Evolutionary conservation across 37 sponge, comb jelly and placozoan genomes (phyloP).

Genomic region (Spongia lamella): DNA sequence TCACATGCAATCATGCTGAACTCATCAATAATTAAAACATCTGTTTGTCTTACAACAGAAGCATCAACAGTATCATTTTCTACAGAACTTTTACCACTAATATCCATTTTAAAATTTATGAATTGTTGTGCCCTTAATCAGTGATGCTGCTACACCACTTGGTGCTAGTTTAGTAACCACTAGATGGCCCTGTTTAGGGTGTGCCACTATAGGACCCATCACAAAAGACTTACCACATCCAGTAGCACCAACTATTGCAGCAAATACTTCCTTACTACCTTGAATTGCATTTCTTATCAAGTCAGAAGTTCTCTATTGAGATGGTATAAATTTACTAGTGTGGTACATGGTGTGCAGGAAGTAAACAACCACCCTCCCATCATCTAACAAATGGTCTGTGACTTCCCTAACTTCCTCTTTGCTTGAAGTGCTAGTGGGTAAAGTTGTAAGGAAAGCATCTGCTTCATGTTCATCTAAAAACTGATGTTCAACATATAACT

Average conservation of each 20-base stretch:
- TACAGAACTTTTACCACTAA: conserved; percentile 2
- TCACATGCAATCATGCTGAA: conserved; percentile 8
- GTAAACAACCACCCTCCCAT: no score
- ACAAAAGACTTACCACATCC: conserved; percentile 23
- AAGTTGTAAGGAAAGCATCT: conserved; percentile 9
- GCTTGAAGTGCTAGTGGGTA: background rate
- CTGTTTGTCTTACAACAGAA: conserved; percentile 1
- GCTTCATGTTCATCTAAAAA: conserved; percentile 4
- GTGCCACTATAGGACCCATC: background rate
- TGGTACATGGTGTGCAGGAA: background rate
- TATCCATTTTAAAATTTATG: conserved; percentile 1
- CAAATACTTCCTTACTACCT: background rate
- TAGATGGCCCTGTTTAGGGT: background rate
- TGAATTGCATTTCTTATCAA: no score
- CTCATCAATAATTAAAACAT: conserved; percentile 18
- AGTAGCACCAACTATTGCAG: conserved; percentile 15
- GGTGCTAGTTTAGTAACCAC: conserved; percentile 25
- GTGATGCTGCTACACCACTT: no score
- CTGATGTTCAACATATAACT: background rate
- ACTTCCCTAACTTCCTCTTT: background rate
- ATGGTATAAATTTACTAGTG: background rate
- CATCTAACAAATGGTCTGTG: background rate
- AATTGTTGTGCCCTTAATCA: no score
- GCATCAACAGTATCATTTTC: conserved; percentile 17
- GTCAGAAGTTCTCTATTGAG: conserved; percentile 1